A percentile compares a stretch with the other conserved stretches of the same genome.
Conservation (phyloP, 2,888 invertebrate genomes). For the Cheilosia pagana region DNA sequence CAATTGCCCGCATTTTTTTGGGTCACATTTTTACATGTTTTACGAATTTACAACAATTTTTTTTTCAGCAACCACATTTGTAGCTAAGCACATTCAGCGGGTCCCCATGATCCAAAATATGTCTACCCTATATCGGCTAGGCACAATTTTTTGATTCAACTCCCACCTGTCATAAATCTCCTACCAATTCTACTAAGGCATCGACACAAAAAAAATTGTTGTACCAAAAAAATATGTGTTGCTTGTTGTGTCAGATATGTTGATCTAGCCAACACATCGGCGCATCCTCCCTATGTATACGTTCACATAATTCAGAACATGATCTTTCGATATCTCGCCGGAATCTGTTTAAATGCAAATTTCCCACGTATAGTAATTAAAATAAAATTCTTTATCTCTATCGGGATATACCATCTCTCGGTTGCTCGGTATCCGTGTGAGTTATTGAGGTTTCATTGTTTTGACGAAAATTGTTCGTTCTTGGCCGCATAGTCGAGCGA, state of each 20-base stretch:
- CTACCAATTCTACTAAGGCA: background rate
- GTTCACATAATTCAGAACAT: conserved; percentile 68
- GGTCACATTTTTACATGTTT: too few relatives aligned
- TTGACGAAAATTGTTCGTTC: conserved; percentile 42
- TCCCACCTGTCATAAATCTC: conserved; percentile 14
- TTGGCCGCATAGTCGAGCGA: conserved; percentile 1
- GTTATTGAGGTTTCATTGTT: conserved; percentile 69
- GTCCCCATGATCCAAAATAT: too few relatives aligned
- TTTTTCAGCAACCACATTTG: too few relatives aligned
- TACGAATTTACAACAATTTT: too few relatives aligned
- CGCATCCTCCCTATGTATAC: conserved; percentile 14
- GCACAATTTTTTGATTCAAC: too few relatives aligned
- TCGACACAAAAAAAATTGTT: conserved; percentile 13
- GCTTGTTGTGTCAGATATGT: conserved; percentile 53
- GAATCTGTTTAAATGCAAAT: conserved; percentile 73
- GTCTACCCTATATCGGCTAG: too few relatives aligned
- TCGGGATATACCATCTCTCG: conserved; percentile 45
- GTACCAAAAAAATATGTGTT: conserved; percentile 5
- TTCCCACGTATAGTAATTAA: conserved; percentile 73
- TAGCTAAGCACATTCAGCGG: too few relatives aligned
- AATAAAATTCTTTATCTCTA: conserved; percentile 56
- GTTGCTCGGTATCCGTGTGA: conserved; percentile 46
- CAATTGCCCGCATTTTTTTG: too few relatives aligned
- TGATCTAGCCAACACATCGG: conserved; percentile 51
- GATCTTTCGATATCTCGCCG: conserved; percentile 63